Conservation (phyloP, 2,888 invertebrate genomes). For the Nemurella pictetii region DNA sequence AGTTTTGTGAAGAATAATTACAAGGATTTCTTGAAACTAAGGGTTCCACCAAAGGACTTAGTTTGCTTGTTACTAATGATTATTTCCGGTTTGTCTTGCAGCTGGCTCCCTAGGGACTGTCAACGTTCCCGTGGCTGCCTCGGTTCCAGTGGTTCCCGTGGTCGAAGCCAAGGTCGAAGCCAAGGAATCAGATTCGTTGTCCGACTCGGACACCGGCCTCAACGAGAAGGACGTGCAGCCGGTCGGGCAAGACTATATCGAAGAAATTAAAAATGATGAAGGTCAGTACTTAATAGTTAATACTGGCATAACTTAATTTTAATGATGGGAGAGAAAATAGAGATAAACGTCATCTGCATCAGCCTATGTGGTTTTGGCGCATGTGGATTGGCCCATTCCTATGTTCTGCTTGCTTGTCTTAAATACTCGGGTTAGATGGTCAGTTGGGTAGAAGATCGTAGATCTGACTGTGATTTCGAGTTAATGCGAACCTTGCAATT, state of each 20-base stretch:
- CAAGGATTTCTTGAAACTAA: too few species aligned
- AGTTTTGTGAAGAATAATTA: not conserved
- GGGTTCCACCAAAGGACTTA: not conserved
- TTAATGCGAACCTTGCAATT: too few species aligned
- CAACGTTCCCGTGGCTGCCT: constrained; percentile 41
- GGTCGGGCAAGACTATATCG: constrained; percentile 95
- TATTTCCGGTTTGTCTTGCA: constrained; percentile 43
- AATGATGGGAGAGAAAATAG: too few species aligned
- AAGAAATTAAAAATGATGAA: constrained; percentile 93
- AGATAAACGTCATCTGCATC: too few species aligned
- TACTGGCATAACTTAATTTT: too few species aligned
- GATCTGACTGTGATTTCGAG: too few species aligned
- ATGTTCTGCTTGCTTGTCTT: too few species aligned
- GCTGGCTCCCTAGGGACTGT: constrained; percentile 72
- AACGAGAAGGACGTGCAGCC: constrained; percentile 80
- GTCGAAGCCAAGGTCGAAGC: constrained; percentile 55
- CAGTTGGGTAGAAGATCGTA: too few species aligned
- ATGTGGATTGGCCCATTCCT: too few species aligned
- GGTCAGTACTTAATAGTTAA: constrained; percentile 60
- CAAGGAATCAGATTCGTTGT: constrained; percentile 49
- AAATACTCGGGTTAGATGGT: too few species aligned
- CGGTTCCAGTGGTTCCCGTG: constrained; percentile 50
- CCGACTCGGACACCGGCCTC: constrained; percentile 52
- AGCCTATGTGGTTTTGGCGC: too few species aligned
- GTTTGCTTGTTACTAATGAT: not conserved